Conservation (phyloP, 1,140 invertebrate genomes). For the Formica selysi region DNA sequence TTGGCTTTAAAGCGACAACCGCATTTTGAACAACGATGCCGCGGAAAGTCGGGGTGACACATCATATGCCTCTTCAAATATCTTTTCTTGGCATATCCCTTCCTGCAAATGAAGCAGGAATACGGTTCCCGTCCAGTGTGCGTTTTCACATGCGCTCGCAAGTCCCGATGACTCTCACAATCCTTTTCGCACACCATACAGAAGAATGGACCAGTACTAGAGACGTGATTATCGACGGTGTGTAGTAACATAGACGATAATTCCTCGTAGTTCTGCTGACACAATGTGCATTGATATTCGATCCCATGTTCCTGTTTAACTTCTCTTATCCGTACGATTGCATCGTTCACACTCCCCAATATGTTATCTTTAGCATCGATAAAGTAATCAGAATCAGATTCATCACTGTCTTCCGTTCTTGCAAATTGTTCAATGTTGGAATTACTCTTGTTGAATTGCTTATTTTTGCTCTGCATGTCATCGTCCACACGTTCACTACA, state of each 20-base stretch:
- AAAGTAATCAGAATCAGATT: constrained; percentile 73
- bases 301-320: constrained; percentile 76
- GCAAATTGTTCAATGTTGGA: constrained; percentile 6
- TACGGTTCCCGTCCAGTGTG: constrained; percentile 89
- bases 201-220: constrained; percentile 82
- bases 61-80: constrained; percentile 88
- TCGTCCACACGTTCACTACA: constrained; percentile 25
- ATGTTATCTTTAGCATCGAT: constrained; percentile 75
- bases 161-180: constrained; percentile 78
- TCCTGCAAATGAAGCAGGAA: constrained; percentile 88
- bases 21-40: constrained; percentile 85
- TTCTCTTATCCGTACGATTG: constrained; percentile 83
- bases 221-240: constrained; percentile 83
- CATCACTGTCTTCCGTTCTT: constrained; percentile 50
- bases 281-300: constrained; percentile 84
- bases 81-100: constrained; percentile 86
- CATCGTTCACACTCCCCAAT: constrained; percentile 82
- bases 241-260: constrained; percentile 79
- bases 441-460: background rate
- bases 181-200: constrained; percentile 85
- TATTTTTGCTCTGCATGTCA: background rate
- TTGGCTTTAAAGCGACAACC: constrained; percentile 81
- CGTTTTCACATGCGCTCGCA: constrained; percentile 81
- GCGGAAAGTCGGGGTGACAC: constrained; percentile 87
- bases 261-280: constrained; percentile 80